These are phyloP conservation scores for Trididemnum clinides DNA, from an alignment of 23 tunicate species.

Conservation along the genomic window DNA sequence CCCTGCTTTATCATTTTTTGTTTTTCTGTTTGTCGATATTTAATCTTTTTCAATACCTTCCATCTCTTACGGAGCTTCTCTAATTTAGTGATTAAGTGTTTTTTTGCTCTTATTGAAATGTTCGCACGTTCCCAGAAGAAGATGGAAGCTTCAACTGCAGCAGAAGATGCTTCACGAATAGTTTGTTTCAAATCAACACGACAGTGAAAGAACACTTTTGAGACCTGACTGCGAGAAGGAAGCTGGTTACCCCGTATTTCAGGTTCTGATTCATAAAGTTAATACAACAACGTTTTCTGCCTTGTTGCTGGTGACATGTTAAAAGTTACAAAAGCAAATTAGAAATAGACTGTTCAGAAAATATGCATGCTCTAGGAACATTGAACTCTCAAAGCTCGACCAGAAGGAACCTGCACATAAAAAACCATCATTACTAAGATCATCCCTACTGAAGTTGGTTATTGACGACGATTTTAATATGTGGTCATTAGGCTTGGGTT, in stretches of 20 bases:
- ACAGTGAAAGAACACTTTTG: background rate
- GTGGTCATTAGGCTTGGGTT: background rate
- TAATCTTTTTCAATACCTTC: background rate
- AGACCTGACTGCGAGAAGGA: background rate
- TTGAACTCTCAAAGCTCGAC: background rate
- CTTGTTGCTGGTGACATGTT: background rate
- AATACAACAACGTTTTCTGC: slow-evolving; percentile 6
- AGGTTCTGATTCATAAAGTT: background rate
- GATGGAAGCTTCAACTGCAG: background rate
- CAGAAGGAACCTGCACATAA: background rate
- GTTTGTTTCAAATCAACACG: background rate
- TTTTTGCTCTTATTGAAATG: slow-evolving; percentile 4
- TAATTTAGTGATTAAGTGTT: slow-evolving; percentile 6
- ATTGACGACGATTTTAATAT: background rate
- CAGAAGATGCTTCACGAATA: background rate
- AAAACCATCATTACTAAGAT: background rate
- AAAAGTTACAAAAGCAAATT: background rate
- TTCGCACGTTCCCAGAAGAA: background rate
- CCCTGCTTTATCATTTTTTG: slow-evolving; percentile 5
- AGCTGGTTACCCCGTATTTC: background rate
- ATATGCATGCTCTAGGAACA: background rate
- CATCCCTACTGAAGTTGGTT: background rate
- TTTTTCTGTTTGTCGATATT: slow-evolving; percentile 1
- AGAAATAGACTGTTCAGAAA: slow-evolving; percentile 4
- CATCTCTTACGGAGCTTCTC: slow-evolving; percentile 3